Percentiles rank a stretch among this genome's conserved stretches.
These are phyloP conservation scores for Beroe forskalii DNA, from an alignment of 37 sponge, comb jelly and placozoan species.

Conservation along the genomic window DNA sequence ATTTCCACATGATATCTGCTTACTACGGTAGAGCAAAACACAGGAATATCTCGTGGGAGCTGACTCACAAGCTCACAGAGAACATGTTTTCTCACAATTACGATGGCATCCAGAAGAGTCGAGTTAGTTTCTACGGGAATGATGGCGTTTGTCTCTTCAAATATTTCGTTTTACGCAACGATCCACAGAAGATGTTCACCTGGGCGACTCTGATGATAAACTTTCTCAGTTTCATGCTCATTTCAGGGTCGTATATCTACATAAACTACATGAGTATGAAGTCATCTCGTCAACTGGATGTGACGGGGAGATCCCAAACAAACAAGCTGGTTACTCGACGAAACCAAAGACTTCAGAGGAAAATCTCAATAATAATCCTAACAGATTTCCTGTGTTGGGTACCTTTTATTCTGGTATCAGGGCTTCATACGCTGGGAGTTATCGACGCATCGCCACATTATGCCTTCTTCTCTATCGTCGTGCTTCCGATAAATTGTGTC, in stretches of 20 bases:
- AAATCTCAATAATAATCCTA: not conserved
- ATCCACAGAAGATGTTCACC: slow-evolving; percentile 10
- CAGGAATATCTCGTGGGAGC: not conserved
- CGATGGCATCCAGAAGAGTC: not conserved
- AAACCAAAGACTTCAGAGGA: not conserved
- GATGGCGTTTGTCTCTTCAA: not conserved
- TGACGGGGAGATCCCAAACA: not conserved
- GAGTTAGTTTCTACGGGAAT: not conserved
- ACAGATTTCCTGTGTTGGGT: not conserved
- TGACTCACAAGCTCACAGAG: not conserved
- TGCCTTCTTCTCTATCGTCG: not conserved
- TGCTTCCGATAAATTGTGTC: not conserved
- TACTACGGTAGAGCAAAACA: not conserved
- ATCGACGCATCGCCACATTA: not conserved
- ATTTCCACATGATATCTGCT: not conserved
- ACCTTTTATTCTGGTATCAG: not conserved
- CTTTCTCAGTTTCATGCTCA: not conserved
- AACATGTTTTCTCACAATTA: not conserved
- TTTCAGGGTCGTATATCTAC: not conserved
- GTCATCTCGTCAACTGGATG: not conserved
- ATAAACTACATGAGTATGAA: not conserved
- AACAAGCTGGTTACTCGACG: not conserved
- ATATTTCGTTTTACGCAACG: not conserved
- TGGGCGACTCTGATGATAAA: not conserved
- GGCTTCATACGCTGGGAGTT: not conserved